Evolutionary conservation across 1,140 invertebrate species (phyloP).

Genomic region (Lucilia sericata): DNA sequence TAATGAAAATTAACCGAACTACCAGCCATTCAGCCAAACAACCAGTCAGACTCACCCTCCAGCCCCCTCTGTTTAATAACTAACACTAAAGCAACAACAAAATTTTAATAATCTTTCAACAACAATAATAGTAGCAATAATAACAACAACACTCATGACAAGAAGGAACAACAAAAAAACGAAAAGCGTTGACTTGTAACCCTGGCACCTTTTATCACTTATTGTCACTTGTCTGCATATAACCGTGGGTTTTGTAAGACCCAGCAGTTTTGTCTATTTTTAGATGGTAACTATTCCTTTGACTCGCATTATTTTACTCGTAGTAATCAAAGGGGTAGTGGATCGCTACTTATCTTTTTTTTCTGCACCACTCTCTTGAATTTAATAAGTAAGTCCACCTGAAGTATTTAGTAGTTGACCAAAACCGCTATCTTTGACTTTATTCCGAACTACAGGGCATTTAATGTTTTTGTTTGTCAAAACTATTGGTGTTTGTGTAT

Average conservation of each 20-base stretch:
- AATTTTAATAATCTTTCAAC: slow-evolving; percentile 20
- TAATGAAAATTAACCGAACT: slow-evolving; percentile 38
- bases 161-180: too few species aligned
- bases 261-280: too few species aligned
- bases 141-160: background rate
- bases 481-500: background rate
- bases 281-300: too few species aligned
- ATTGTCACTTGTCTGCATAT: slow-evolving; percentile 12
- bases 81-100: background rate
- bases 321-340: too few species aligned
- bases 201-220: slow-evolving; percentile 41
- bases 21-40: background rate
- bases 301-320: too few species aligned
- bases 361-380: too few species aligned
- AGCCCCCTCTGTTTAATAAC: background rate
- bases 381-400: too few species aligned
- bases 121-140: background rate
- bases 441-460: background rate
- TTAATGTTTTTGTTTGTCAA: background rate
- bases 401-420: too few species aligned
- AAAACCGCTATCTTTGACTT: too few species aligned
- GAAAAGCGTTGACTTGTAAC: slow-evolving; percentile 39
- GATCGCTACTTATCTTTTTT: too few species aligned
- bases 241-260: background rate
- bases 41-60: background rate